Evolutionary conservation across 2,888 invertebrate species (phyloP), one percentile per base, ranked within the genome.

Genomic region (Aphodius sticticus): DNA sequence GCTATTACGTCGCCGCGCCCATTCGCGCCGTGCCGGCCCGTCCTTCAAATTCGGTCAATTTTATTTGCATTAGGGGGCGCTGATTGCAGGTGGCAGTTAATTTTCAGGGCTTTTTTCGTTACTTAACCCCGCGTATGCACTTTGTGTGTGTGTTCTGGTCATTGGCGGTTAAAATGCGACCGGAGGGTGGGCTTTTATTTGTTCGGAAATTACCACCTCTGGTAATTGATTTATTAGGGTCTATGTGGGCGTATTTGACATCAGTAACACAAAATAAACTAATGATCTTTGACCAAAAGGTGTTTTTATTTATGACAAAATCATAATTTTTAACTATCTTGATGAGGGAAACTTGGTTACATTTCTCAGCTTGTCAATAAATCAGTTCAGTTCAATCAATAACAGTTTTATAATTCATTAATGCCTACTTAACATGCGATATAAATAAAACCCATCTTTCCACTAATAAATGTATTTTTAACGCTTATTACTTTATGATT

Each of bases 61-160:
- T 81, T 82, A 82, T 82, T 82, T 82, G 77, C 82, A 81, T 82
- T 82, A 82, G 80, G 74, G 74, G 74, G 78, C 53, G 71, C 77
- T 37, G 76, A 77, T 79, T 72, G 79, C 74, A 26, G 69, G 77
- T 71, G 69, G 71, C 12, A 37, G 37, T 74, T 36, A 74, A 36
- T 36, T 36, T 74, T 36, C 74, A 36, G 35, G 16, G 74, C 37
- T 36, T 74, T 72, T 74, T 74, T 74, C 76, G 72, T 70, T 77
- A 78, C 76, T 79, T 83, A 82, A 53, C 53, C 53, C 53, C 7
- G 53, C 53, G 53, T 53, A 9, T 53, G 53, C 12, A 53, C 53
- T 9, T 12, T 53, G 7, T 53, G 12, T 53, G 53, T 53, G 53
- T 53, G 53, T 53, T 53, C 12, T 53, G 53, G 53, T 53, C 53